Evolutionary conservation across 2,113 vertebrate species (phyloP).

Genomic region (Otocyon megalotis): DNA sequence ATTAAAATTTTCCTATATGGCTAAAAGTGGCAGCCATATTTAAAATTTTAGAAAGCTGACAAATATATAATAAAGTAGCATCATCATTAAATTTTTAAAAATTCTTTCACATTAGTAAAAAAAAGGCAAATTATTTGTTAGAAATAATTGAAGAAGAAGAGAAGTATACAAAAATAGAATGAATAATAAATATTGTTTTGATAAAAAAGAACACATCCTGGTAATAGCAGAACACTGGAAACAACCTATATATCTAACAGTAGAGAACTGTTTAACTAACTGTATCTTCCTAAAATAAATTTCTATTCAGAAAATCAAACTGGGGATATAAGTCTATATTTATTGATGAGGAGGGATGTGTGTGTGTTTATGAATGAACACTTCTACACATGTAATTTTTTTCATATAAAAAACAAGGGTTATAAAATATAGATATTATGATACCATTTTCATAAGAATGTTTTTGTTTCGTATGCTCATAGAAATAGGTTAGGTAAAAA

Average conservation of each 20-base stretch:
- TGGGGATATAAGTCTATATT: neutral
- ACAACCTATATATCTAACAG: neutral
- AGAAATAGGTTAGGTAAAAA: neutral
- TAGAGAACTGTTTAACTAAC: neutral
- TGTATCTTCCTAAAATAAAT: neutral
- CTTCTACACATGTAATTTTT: neutral
- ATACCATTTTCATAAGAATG: neutral
- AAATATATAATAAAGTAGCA: neutral
- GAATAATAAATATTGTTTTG: neutral
- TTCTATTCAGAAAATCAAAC: slow-evolving; percentile 18
- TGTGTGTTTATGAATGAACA: neutral
- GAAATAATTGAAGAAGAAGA: neutral
- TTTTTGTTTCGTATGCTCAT: neutral
- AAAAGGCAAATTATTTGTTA: neutral
- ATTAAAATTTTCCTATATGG: slow-evolving; percentile 15
- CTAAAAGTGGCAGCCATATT: slow-evolving; percentile 32
- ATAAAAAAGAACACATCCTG: neutral
- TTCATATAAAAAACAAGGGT: neutral
- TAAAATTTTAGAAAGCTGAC: slow-evolving; percentile 48
- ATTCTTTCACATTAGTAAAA: neutral
- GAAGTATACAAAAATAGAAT: neutral
- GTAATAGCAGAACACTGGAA: neutral
- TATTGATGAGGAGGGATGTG: neutral
- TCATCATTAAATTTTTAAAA: neutral
- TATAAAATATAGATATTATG: neutral